Percentiles rank a stretch among this genome's conserved stretches.
Evolutionary conservation across 1,140 invertebrate genomes (phyloP).

Genomic region (Tachypleus tridentatus): DNA sequence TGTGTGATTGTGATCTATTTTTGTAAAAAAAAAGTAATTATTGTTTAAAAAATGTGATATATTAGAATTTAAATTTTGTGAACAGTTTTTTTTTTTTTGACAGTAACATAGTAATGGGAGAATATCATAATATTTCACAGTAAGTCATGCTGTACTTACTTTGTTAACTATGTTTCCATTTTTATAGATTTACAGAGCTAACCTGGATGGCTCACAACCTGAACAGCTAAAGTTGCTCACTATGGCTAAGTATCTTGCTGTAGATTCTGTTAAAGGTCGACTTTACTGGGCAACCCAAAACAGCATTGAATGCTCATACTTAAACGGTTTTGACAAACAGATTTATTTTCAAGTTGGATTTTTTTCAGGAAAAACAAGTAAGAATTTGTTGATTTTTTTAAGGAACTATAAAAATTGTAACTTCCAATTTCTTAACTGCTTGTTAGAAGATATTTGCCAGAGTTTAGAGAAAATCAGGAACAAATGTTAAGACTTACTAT

Average conservation of each 20-base stretch:
- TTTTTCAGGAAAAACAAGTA: conserved; percentile 53
- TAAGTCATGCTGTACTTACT: too few relatives aligned
- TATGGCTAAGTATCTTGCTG: conserved; percentile 59
- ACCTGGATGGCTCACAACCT: conserved; percentile 50
- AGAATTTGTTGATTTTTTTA: not conserved
- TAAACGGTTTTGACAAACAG: conserved; percentile 62
- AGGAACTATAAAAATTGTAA: not conserved
- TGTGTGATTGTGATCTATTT: too few relatives aligned
- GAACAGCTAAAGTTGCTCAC: conserved; percentile 64
- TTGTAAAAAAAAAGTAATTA: too few relatives aligned
- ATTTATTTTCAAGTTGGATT: conserved; percentile 57
- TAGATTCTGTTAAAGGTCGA: conserved; percentile 66
- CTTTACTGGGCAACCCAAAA: conserved; percentile 72
- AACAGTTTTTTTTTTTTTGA: too few relatives aligned
- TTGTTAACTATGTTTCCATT: conserved; percentile 7
- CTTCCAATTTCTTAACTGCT: not conserved
- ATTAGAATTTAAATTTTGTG: conserved; percentile 1
- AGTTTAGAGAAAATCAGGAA: too few relatives aligned
- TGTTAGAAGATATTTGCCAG: too few relatives aligned
- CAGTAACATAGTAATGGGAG: too few relatives aligned
- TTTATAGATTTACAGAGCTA: conserved; percentile 48
- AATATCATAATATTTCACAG: too few relatives aligned
- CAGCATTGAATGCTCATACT: conserved; percentile 57
- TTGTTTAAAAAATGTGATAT: not conserved
- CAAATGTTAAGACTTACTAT: too few relatives aligned